Percentiles rank a stretch among this genome's conserved stretches.
Evolutionary conservation across 1,140 invertebrate genomes (phyloP).

Genomic region (Drosophila novamexicana): DNA sequence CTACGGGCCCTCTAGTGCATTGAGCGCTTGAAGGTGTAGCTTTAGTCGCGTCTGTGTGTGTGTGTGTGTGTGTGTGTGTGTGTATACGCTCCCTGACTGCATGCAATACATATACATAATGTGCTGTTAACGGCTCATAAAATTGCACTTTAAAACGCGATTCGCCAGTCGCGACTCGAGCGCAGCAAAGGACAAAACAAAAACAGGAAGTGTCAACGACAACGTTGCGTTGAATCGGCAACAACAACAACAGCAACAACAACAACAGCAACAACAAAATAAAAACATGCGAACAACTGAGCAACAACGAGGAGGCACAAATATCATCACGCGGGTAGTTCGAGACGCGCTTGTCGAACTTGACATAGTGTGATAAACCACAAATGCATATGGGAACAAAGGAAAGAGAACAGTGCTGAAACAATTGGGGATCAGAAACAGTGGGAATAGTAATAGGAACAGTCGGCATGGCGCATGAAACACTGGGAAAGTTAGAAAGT

Average conservation of each 20-base stretch:
- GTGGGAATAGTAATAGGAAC: too few relatives aligned
- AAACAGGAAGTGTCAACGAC: constrained; percentile 66
- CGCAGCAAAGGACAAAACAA: constrained; percentile 41
- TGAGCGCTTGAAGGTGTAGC: constrained; percentile 7
- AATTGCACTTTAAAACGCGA: constrained; percentile 72
- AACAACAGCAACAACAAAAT: constrained; percentile 7
- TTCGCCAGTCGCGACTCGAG: constrained; percentile 40
- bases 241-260: constrained; percentile 27
- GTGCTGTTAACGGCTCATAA: constrained; percentile 68
- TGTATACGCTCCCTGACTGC: constrained; percentile 7
- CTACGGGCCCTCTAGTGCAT: constrained; percentile 22
- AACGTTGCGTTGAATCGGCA: constrained; percentile 23
- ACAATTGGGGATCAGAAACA: too few relatives aligned
- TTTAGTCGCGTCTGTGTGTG: neutral
- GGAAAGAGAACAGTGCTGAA: too few relatives aligned
- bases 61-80: constrained; percentile 12
- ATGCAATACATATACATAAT: constrained; percentile 60
- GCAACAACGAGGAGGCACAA: constrained; percentile 15
- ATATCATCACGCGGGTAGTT: constrained; percentile 16
- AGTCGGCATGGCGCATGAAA: too few relatives aligned
- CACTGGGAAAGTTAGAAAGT: too few relatives aligned
- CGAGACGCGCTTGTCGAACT: neutral
- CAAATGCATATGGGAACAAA: too few relatives aligned
- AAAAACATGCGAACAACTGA: constrained; percentile 14
- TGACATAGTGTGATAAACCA: too few relatives aligned